Evolutionary conservation across 2,888 invertebrate genomes (phyloP).

Genomic region (Eupeodes latifasciatus): DNA sequence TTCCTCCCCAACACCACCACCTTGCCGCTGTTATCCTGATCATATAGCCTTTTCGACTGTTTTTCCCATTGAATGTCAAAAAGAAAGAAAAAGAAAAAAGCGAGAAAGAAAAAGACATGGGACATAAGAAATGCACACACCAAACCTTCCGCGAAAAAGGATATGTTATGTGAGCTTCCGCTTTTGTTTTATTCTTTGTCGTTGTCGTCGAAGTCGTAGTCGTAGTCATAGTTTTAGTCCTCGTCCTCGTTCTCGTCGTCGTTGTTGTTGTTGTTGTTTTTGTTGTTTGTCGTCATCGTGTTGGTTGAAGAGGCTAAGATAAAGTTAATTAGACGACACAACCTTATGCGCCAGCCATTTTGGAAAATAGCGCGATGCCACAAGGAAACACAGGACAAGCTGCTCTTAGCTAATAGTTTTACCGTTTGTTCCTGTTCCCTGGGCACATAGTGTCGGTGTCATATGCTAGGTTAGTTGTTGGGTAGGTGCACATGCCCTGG

Average conservation of each 20-base stretch:
- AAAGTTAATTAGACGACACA: conserved; percentile 79
- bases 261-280: neutral
- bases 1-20: neutral
- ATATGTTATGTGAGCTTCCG: conserved; percentile 56
- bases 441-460: conserved; percentile 32
- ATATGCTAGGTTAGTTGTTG: conserved; percentile 17
- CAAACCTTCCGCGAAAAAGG: conserved; percentile 46
- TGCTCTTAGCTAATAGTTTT: conserved; percentile 68
- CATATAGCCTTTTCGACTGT: neutral
- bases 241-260: neutral
- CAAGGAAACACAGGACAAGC: conserved; percentile 45
- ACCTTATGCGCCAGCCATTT: conserved; percentile 74
- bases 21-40: neutral
- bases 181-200: conserved; percentile 18
- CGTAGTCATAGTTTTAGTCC: neutral
- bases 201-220: neutral
- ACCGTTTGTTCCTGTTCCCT: conserved; percentile 50
- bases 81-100: conserved; percentile 20
- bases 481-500: neutral
- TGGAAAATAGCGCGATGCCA: conserved; percentile 38
- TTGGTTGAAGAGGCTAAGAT: conserved; percentile 56
- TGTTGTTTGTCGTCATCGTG: conserved; percentile 7
- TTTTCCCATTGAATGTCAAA: conserved; percentile 7
- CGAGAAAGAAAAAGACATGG: conserved; percentile 24
- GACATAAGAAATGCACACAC: conserved; percentile 40